These are phyloP conservation scores for Aphyosemion australe DNA, from an alignment of 2,113 vertebrate species.

Conservation along the genomic window DNA sequence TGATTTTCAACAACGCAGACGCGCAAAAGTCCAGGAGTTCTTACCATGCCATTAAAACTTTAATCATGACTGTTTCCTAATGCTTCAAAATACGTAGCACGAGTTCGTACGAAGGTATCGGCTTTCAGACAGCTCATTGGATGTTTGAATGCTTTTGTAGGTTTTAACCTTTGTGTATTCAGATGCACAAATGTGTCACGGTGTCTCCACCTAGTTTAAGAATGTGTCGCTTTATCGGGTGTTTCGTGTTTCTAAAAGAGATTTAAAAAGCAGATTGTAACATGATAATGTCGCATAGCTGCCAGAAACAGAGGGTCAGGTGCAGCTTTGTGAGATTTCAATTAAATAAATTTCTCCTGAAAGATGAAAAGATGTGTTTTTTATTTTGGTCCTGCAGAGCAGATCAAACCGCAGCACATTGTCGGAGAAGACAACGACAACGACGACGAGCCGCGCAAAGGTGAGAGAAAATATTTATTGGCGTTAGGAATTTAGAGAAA, in stretches of 20 bases:
- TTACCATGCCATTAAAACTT: conserved; percentile 15
- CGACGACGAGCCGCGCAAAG: conserved; percentile 90
- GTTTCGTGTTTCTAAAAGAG: conserved; percentile 20
- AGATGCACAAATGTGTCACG: conserved; percentile 7
- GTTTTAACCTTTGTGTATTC: conserved; percentile 41
- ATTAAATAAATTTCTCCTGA: neutral
- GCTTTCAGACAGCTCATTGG: conserved; percentile 29
- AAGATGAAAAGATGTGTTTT: conserved; percentile 3
- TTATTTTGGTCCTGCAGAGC: conserved; percentile 80
- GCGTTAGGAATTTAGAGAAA: too few species aligned
- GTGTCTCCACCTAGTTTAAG: conserved; percentile 28
- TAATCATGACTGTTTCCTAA: neutral
- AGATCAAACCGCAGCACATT: conserved; percentile 90
- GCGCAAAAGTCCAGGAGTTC: neutral
- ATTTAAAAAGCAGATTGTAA: conserved; percentile 24
- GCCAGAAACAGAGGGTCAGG: neutral
- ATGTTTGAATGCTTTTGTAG: conserved; percentile 32
- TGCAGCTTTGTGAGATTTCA: neutral
- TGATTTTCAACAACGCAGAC: neutral
- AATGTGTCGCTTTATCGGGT: conserved; percentile 23
- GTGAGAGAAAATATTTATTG: conserved; percentile 70
- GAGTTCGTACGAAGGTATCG: conserved; percentile 5
- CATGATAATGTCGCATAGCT: conserved; percentile 32
- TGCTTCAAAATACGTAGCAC: neutral
- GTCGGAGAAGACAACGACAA: conserved; percentile 90